These are phyloP conservation scores for Donacobius atricapilla DNA, from an alignment of 2,113 vertebrate species.

Conservation along the genomic window DNA sequence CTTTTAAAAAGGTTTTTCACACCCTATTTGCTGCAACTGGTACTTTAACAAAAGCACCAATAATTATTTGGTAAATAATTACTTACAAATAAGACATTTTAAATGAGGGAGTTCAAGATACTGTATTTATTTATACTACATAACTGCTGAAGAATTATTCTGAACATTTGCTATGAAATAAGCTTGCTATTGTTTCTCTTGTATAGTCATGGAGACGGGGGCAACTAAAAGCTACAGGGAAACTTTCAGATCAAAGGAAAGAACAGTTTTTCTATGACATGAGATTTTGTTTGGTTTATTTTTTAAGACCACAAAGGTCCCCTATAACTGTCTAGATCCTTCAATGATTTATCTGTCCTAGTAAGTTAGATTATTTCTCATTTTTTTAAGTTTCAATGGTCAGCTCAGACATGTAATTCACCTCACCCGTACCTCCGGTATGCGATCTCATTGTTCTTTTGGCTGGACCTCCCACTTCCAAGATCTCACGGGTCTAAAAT, in stretches of 20 bases:
- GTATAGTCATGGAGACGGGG: not conserved
- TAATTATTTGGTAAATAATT: not conserved
- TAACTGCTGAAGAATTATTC: not conserved
- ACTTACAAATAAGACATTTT: not conserved
- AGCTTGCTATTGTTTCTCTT: not conserved
- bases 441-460: not conserved
- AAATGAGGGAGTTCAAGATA: not conserved
- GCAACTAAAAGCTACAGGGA: fast-evolving
- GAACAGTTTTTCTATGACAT: fast-evolving
- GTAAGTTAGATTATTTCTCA: not conserved
- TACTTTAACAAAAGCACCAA: not conserved
- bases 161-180: not conserved
- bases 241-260: not conserved
- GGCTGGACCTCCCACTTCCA: not conserved
- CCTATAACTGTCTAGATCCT: not conserved
- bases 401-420: not conserved
- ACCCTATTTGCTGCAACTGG: not conserved
- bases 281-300: not conserved
- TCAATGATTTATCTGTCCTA: not conserved
- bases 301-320: not conserved
- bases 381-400: not conserved
- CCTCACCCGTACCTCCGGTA: not conserved
- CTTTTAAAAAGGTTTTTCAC: not conserved
- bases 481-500: not conserved
- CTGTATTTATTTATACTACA: not conserved